These are phyloP conservation scores for Coelogynopora nodosa DNA, from an alignment of 2,888 invertebrate species.

Conservation along the genomic window DNA sequence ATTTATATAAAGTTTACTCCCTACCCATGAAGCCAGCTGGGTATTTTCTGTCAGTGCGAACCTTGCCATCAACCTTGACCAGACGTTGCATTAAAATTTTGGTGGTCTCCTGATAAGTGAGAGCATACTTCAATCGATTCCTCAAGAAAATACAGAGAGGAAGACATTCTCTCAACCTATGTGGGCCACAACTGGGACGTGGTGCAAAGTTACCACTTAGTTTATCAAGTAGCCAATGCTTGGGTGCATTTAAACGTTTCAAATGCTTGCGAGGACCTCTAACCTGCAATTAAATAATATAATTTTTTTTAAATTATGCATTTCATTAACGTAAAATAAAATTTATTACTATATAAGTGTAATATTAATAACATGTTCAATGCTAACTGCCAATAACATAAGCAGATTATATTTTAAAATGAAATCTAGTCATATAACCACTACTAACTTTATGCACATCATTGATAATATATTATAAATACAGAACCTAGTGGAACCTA, in stretches of 20 bases:
- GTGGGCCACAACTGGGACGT: constrained; percentile 92
- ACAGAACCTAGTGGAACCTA: no score
- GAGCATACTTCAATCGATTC: constrained; percentile 93
- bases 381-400: no score
- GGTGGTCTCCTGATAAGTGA: constrained; percentile 89
- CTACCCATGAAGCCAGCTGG: constrained; percentile 99
- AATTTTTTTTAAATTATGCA: neutral
- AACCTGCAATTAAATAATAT: constrained; percentile 66
- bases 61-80: constrained; percentile 95
- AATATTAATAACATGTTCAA: no score
- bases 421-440: no score
- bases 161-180: constrained; percentile 91
- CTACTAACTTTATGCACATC: no score
- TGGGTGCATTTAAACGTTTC: constrained; percentile 97
- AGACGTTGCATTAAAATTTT: constrained; percentile 96
- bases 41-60: constrained; percentile 91
- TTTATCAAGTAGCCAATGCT: constrained; percentile 99
- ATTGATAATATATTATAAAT: no score
- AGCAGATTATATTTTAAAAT: no score
- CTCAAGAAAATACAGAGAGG: constrained; percentile 92
- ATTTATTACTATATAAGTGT: no score
- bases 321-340: no score
- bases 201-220: constrained; percentile 95
- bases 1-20: no score
- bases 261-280: constrained; percentile 98